phyloP scores from a whole-genome alignment of 1,140 invertebrate genomes.

The Listronotus oregonensis region DNA sequence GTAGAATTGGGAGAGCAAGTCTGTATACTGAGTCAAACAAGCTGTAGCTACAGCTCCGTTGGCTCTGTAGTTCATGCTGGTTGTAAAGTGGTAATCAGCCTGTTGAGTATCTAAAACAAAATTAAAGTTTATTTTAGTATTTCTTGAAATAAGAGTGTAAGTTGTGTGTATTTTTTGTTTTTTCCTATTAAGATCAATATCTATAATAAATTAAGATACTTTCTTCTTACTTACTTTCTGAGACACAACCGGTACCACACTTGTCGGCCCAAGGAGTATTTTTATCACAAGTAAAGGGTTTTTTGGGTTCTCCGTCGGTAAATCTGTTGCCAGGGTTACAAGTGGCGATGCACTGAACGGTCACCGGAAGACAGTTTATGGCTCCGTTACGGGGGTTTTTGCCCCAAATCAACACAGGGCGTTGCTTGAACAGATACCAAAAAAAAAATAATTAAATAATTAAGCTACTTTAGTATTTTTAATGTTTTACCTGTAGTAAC shows the following conservation, averaged over 20 bases:
- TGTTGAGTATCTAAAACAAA: constrained; percentile 78
- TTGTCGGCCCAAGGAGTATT: constrained; percentile 81
- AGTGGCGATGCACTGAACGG: constrained; percentile 83
- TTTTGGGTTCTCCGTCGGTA: constrained; percentile 85
- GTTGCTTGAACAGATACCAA: constrained; percentile 83
- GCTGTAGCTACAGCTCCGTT: constrained; percentile 83
- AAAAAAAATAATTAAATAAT: too few relatives aligned
- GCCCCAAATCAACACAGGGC: constrained; percentile 92
- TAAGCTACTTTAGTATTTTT: constrained; percentile 38
- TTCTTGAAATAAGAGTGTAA: too few relatives aligned
- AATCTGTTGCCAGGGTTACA: constrained; percentile 91
- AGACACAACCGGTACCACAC: constrained; percentile 93
- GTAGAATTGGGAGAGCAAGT: constrained; percentile 82
- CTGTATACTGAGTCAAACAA: constrained; percentile 86
- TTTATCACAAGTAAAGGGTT: constrained; percentile 82
- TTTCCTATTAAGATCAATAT: too few relatives aligned
- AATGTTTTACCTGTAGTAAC: constrained; percentile 78
- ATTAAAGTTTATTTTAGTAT: background rate
- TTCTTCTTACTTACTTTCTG: constrained; percentile 79
- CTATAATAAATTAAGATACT: too few relatives aligned
- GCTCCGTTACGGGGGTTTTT: constrained; percentile 89
- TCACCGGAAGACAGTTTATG: constrained; percentile 85
- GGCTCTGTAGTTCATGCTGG: constrained; percentile 86
- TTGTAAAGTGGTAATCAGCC: constrained; percentile 89
- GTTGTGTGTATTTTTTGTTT: too few relatives aligned